Conservation (phyloP, 2,113 vertebrate species). For the Herpailurus yagouaroundi region DNA sequence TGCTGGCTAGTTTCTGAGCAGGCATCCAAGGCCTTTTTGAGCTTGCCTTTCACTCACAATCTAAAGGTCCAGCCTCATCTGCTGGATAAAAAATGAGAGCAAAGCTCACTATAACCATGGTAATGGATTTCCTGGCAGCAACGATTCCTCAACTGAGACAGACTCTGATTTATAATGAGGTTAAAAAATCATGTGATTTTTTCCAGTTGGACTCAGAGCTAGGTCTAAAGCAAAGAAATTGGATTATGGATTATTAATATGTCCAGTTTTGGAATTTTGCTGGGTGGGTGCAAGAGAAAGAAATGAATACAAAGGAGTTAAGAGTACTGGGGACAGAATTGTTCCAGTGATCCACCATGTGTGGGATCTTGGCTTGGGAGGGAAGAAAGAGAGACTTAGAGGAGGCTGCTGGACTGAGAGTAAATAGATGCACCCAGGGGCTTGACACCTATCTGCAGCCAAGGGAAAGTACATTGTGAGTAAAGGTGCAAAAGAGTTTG, state of each 20-base stretch:
- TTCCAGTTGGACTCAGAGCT: background rate
- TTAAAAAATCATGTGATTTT: background rate
- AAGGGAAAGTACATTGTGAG: background rate
- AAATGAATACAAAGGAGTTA: background rate
- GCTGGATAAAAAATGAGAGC: background rate
- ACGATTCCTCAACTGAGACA: background rate
- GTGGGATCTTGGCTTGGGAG: background rate
- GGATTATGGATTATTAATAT: background rate
- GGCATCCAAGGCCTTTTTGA: background rate
- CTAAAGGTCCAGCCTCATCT: background rate
- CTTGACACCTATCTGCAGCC: background rate
- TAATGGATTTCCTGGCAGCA: background rate
- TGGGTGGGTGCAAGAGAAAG: background rate
- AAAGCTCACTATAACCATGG: background rate
- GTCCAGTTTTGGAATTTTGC: background rate
- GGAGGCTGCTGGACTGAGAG: background rate
- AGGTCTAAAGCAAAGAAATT: background rate
- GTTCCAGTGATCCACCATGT: background rate
- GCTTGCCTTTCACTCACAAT: background rate
- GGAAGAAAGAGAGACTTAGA: background rate
- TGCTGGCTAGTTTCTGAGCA: background rate
- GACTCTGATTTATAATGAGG: background rate
- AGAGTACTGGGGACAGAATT: background rate
- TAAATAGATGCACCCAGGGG: background rate
- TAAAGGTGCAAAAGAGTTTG: background rate